Base-by-base conservation (phyloP, 2,797 vertebrate species). In the Coracias cyanogaster region DNA sequence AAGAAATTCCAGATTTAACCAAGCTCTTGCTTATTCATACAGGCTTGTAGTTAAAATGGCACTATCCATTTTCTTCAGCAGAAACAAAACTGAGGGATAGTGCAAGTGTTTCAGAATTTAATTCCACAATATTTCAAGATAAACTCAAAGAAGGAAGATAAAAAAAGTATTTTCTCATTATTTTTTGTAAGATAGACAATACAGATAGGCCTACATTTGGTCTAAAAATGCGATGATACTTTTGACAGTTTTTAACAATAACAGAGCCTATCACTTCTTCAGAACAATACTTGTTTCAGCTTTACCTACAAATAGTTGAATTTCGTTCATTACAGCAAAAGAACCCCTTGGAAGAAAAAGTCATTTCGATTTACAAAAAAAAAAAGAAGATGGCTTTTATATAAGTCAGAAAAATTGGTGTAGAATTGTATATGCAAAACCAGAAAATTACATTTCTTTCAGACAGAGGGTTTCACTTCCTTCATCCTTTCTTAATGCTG, bases 241-340 rank as follows among this genome's bases (percentile, higher is more conserved):
- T 91, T 28, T 49, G 12, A 14, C 22, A 60, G 5, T 4, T 82
- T 91, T 80, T 69, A 80, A 41, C 3, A 51, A 57, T 8, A 62
- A 3, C 6, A 58, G 9, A 8, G 14, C 6, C 28, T 0, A 1
- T 41, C 51, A 48, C 5, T 48, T 29, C 25, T 67, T 84, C 39
- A 81, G 29, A 82, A 19, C 1, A 21, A 54, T 24, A 43, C 5
- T 31, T 31, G 22, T 64, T 83, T 77, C n/a, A 71, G 10, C 8
- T 11, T 88, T 55, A n/a, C 13, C 16, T 65, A 54, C 15, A 85
- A 49, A 69, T 7, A 82, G 5, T 3, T 72, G 9, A 16, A 62
- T 78, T 88, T 78, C 21, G 39, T 66, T 73, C 10, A 28, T 66
- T 77, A 49, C 9, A 82, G 13, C 4, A 80, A 31, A 24, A 57